Evolutionary conservation across 2,888 invertebrate genomes (phyloP).

Genomic region (Drosophila neotestacea): DNA sequence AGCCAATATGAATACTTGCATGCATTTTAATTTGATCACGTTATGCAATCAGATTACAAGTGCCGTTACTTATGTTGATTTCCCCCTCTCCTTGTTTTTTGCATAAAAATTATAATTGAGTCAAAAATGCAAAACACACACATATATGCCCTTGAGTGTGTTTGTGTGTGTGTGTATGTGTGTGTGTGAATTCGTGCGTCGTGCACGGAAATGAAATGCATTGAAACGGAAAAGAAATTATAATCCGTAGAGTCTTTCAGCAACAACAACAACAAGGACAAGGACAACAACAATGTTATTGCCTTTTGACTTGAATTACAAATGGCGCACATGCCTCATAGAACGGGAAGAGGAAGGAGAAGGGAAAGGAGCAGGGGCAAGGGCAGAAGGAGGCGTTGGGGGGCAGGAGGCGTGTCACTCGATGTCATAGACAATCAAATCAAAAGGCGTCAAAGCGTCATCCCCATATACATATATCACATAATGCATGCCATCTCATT

Average conservation of each 20-base stretch:
- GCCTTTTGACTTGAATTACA: slow-evolving; percentile 76
- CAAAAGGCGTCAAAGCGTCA: slow-evolving; percentile 78
- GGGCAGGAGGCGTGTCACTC: slow-evolving; percentile 32
- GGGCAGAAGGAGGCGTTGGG: not conserved
- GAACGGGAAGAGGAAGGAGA: not conserved
- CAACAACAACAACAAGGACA: slow-evolving; percentile 17
- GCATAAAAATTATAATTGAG: slow-evolving; percentile 75
- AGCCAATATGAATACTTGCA: slow-evolving; percentile 49
- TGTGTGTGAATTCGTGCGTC: slow-evolving; percentile 50
- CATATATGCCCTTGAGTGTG: slow-evolving; percentile 15
- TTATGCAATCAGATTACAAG: slow-evolving; percentile 71
- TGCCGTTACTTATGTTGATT: slow-evolving; percentile 57
- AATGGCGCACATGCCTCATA: slow-evolving; percentile 57
- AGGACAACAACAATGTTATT: slow-evolving; percentile 35
- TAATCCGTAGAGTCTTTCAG: slow-evolving; percentile 61
- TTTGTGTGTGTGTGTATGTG: slow-evolving; percentile 9
- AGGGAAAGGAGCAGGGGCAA: not conserved
- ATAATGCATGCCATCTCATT: slow-evolving; percentile 64
- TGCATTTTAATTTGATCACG: slow-evolving; percentile 79
- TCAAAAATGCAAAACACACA: slow-evolving; percentile 66
- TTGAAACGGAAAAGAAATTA: slow-evolving; percentile 81
- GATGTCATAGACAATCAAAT: slow-evolving; percentile 78
- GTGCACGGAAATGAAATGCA: slow-evolving; percentile 74
- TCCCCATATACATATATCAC: slow-evolving; percentile 35
- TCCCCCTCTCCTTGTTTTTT: slow-evolving; percentile 34